Evolutionary conservation across 1,140 invertebrate genomes (phyloP), one percentile per base, ranked within the genome.

Genomic region (Galleria mellonella): DNA sequence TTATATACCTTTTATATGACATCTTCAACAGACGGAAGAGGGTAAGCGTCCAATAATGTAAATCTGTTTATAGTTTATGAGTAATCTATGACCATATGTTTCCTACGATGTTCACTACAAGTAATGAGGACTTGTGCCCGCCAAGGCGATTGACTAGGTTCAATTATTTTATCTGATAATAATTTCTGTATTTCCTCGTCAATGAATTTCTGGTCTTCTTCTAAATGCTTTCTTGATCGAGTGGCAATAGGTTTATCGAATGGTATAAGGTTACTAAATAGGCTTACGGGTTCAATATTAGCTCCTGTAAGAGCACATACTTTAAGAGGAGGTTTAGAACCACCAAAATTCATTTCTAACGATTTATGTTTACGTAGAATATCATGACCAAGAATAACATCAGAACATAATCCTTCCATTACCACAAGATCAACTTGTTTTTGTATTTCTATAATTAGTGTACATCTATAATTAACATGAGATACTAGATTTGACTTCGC

Each of bases 31-130:
- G 12, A 42, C 4, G 51, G 46, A n/a, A 55, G 29, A 3, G 53
- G 54, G 10, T 44, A 51, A 9, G 54, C 54, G 30, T 56, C 54
- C 10, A 56, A 12, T 17, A 41, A 8, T 0, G 54, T 56, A 51
- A 35, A 58, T 15, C 23, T 46, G 12, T 58, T 58, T 7, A 58
- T 57, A 6, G 56, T 63, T 51, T 47, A 47, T 30, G 60, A 63
- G 41, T 63, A 59, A 38, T 62, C 59, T 27, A 63, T 59, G 8
- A 48, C 44, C n/a, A 63, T 30, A 1, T 55, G 48, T 42, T 55
- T 54, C 12, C 43, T 43, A 45, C 52, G 59, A 30, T 46, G 32
- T 5, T 15, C 38, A 9, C 41, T 35, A 27, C 32, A 28, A 14
- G 51, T 33, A 27, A 62, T 32, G 8, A 58, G 39, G 9, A 62